Evolutionary conservation across 2,797 vertebrate species (phyloP), one percentile per base, ranked within the genome.

Genomic region (Gymnopithys bicolor): DNA sequence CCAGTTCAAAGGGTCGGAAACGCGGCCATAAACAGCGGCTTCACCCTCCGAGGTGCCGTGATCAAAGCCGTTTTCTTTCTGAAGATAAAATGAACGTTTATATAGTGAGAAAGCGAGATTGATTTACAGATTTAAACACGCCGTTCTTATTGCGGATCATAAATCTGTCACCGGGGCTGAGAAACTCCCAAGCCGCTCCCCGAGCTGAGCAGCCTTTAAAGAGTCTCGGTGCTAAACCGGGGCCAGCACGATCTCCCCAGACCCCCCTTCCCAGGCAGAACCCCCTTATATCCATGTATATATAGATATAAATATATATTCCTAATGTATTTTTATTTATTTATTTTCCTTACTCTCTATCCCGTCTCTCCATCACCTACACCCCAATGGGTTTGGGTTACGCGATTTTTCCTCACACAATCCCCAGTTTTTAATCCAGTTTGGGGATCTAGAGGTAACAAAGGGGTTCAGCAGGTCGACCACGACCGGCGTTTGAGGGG

Each of bases 101-200:
- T 98, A 97, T 94, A 98, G 97, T 90, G 96, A 96, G 97, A 95
- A 95, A 96, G 95, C 91, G 85, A 98, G 98, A 99, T 98, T 99
- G 99, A 99, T 99, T 98, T 98, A 98, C 97, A 94, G 94, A 98
- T 97, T 97, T 95, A 97, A 97, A 98, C 98, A 97, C 97, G 97
- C 96, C 91, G 95, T 96, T 98, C 98, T 98, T 98, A 98, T 98
- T 98, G 98, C 94, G 81, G 97, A 97, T 98, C 98, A 98, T 99
- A 99, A 99, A 99, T 99, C 99, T 99, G 98, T 98, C 98, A 98
- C 90, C 87, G 98, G 97, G 90, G 86, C 97, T 96, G 95, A 97
- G 97, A 98, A 97, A 97, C 96, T 97, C 97, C 96, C 95, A 94
- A 89, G 92, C 95, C 85, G 79, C 87, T 86, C 86, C 59, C 80